Evolutionary conservation across 1,140 invertebrate genomes (phyloP).

Genomic region (honey bee (Apis mellifera)): Amel_HAv3.1 CM009944.2:10303501-10304000

Average conservation of each 20-base stretch:
- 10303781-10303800: neutral
- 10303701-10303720: too few relatives aligned
- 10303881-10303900: neutral
- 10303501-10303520: too few relatives aligned
- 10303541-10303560: too few relatives aligned
- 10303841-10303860: neutral
- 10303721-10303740: neutral
- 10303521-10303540: too few relatives aligned
- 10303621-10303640: neutral
- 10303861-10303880: too few relatives aligned
- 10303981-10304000: constrained; percentile 58
- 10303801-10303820: neutral
- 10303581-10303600: neutral
- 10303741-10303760: neutral
- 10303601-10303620: constrained; percentile 33
- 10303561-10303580: too few relatives aligned
- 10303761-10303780: neutral
- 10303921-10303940: constrained; percentile 19
- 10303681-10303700: neutral
- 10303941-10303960: constrained; percentile 22
- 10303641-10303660: too few relatives aligned
- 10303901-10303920: constrained; percentile 19
- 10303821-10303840: neutral
- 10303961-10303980: constrained; percentile 25
- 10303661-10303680: too few relatives aligned